Base-by-base conservation (phyloP, 2,888 invertebrate genomes). In the Dryobota labecula region DNA sequence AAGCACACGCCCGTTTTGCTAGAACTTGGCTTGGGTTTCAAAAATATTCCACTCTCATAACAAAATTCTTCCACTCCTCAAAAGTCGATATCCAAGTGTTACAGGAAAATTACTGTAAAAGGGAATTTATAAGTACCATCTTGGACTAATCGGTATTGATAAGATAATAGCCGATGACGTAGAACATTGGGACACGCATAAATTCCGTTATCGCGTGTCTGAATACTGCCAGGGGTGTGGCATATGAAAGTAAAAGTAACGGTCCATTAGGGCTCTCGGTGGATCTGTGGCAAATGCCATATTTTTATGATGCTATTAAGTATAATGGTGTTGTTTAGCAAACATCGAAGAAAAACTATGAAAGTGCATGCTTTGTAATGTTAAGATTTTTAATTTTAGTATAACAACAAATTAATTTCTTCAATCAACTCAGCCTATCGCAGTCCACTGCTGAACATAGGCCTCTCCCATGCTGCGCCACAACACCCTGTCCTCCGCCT, bases 301-400 rank as follows among this genome's bases (percentile, higher is more conserved):
- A 78, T 87, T 88, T 88, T 91, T 87, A 89, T 89, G 87, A 86
- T 81, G 86, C 87, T 87, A 86, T 88, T 86, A 76, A 65, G 51
- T 77, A 73, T 72, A 79, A 77, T 73, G 68, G 56, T 51, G 60
- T 64, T 36, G 64, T 24, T 51, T 56, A 56, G 63, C 51, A 73
- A 79, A 72, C 54, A 74, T 56, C 6, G 18, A 33, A 9, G 67
- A 43, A 30, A 54, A 71, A 47, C 36, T 45, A 41, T 51, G 15
- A 36, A 47, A 38, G 49, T 61, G n/a, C 24, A 24, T 27, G 47
- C 0, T 61, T 24, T 38, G n/a, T 33, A 7, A 36, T 58, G 9
- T n/a, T n/a, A n/a, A n/a, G n/a, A n/a, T n/a, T 33, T 53, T 33
- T 15, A 30, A 5, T 47, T 33, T 9, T 33, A n/a, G 5, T n/a